Percentiles rank a stretch among this genome's conserved stretches.
Conservation (phyloP, 2,888 invertebrate species). For the Pollenia labialis region DNA sequence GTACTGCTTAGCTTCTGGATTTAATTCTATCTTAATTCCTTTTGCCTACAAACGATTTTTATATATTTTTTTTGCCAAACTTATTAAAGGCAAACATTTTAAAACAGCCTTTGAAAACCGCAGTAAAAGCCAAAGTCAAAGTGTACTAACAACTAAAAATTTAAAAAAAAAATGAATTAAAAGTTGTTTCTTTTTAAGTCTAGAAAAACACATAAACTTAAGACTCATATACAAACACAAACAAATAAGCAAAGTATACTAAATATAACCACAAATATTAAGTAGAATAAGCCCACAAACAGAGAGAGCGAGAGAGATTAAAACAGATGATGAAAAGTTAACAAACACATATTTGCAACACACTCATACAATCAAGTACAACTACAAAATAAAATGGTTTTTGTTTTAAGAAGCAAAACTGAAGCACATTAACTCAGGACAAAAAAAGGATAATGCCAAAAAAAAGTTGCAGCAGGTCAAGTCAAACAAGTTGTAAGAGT, state of each 20-base stretch:
- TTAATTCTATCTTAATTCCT: constrained; percentile 17
- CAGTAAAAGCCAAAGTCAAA: constrained; percentile 47
- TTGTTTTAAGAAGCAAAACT: constrained; percentile 22
- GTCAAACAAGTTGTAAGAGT: neutral
- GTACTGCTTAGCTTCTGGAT: neutral
- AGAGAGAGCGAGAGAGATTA: constrained; percentile 49
- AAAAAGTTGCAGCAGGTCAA: constrained; percentile 1
- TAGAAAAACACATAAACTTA: neutral
- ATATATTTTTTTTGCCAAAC: constrained; percentile 1
- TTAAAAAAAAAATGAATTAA: neutral
- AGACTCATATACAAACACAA: constrained; percentile 14
- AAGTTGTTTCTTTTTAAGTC: constrained; percentile 20
- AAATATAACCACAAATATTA: constrained; percentile 65
- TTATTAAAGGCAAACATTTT: constrained; percentile 15
- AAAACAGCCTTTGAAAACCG: constrained; percentile 37
- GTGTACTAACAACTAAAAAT: constrained; percentile 35
- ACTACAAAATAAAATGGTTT: constrained; percentile 9
- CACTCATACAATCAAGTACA: neutral
- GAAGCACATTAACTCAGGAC: constrained; percentile 2
- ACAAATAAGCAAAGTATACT: constrained; percentile 18
- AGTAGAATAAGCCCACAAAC: constrained; percentile 63
- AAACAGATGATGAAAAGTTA: constrained; percentile 59
- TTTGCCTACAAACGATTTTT: neutral
- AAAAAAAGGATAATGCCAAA: neutral
- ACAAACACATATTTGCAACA: constrained; percentile 1